Conservation (phyloP, 2,888 invertebrate species). For the Pristionchus arcanus region DNA sequence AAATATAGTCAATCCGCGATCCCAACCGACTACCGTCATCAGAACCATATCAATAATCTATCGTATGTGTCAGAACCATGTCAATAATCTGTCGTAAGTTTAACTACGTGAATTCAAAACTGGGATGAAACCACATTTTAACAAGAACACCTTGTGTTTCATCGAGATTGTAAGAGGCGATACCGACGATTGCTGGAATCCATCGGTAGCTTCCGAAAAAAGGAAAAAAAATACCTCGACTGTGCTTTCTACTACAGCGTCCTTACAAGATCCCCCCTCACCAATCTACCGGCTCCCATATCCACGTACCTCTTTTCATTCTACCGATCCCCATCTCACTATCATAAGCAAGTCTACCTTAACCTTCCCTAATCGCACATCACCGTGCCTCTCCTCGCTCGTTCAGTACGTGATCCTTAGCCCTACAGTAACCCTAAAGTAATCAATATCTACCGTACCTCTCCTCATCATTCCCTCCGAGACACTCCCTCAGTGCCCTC, state of each 20-base stretch:
- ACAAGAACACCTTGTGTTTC: not conserved
- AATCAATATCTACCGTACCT: not conserved
- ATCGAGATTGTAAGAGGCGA: not conserved
- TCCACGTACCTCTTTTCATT: too few species aligned
- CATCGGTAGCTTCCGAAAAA: too few species aligned
- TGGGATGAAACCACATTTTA: too few species aligned
- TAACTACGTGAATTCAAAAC: too few species aligned
- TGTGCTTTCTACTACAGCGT: too few species aligned
- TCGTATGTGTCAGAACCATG: not conserved
- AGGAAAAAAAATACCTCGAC: too few species aligned
- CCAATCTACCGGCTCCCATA: too few species aligned
- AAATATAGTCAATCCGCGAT: not conserved
- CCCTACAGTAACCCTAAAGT: not conserved
- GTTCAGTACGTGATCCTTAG: not conserved
- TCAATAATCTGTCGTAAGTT: not conserved
- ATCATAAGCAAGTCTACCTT: too few species aligned
- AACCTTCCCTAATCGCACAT: not conserved
- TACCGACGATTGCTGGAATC: not conserved
- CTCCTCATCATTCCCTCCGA: constrained; percentile 78
- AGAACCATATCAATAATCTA: not conserved
- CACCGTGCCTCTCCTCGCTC: constrained; percentile 69
- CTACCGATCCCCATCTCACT: too few species aligned
- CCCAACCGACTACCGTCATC: not conserved
- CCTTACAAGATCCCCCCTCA: too few species aligned
- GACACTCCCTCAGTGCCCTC: constrained; percentile 76